Evolutionary conservation across 2,888 invertebrate species (phyloP), one percentile per base, ranked within the genome.

Genomic region (Scrobipalpa atriplicella): DNA sequence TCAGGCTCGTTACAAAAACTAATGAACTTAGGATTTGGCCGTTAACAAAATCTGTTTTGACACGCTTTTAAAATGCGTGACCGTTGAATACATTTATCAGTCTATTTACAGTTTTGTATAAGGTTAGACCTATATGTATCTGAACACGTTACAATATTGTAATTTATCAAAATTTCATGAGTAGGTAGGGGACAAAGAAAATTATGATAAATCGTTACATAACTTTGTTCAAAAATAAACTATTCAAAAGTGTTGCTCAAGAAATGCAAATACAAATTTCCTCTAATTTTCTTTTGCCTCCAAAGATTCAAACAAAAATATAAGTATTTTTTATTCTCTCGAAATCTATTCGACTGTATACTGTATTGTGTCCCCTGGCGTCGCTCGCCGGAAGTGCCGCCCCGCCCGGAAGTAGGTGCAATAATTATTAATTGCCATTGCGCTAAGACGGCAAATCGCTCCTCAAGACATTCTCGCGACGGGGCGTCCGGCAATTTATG

Each of bases 401-500:
- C 82, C 79, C 81, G 65, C 71, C 85, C 79, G 85, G 85, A 89
- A 82, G 79, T 87, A 83, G 82, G 85, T 85, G 90, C 84, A 88
- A 91, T 91, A 89, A 91, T 92, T 91, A 90, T 92, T 90, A 90
- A 92, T 90, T 89, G 89, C 87, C 79, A 73, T 78, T 74, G n/a
- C 81, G 80, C 75, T 70, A 79, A 82, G 83, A 81, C 70, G 74
- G 73, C 79, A 79, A 80, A 82, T 73, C 77, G 69, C 75, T 80
- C 79, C 87, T 87, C 83, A 81, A 89, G 89, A 85, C 83, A 75
- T 78, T 78, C 68, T 79, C 74, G 43, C 81, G n/a, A 68, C 74
- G 81, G 88, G 89, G 80, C 69, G 81, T 78, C 82, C 75, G 70
- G 68, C 70, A 69, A 70, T 67, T 75, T 76, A 79, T 81, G 76